Conservation (phyloP, 2,888 invertebrate genomes). For the Chromoteleia sp. region DNA sequence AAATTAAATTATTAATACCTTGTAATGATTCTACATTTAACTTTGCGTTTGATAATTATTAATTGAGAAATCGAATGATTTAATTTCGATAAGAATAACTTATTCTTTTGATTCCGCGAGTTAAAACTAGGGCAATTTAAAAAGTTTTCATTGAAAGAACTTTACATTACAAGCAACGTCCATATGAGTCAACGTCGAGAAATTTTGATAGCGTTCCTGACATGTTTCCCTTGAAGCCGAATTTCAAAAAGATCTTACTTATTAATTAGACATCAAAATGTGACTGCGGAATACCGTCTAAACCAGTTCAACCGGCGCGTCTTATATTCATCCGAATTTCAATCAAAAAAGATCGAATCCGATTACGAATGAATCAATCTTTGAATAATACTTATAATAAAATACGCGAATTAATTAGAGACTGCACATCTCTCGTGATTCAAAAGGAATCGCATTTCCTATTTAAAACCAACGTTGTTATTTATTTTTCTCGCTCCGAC, state of each 20-base stretch:
- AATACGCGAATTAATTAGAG: slow-evolving; percentile 8
- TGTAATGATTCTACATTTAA: no score
- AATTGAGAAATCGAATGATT: background rate
- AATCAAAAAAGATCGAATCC: slow-evolving; percentile 5
- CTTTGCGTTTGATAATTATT: no score
- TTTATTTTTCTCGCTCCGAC: background rate
- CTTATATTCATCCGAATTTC: slow-evolving; percentile 7
- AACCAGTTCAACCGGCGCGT: slow-evolving; percentile 1
- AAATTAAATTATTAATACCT: no score
- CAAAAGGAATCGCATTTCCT: slow-evolving; percentile 9
- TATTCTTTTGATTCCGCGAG: background rate
- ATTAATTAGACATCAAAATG: slow-evolving; percentile 3
- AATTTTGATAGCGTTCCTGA: slow-evolving; percentile 4
- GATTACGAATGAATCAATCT: slow-evolving; percentile 1
- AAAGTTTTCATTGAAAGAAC: slow-evolving; percentile 7
- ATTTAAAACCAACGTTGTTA: slow-evolving; percentile 6
- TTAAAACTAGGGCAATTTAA: slow-evolving; percentile 1
- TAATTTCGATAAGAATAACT: slow-evolving; percentile 1
- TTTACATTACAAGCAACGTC: background rate
- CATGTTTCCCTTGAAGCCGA: background rate
- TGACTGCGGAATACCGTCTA: background rate
- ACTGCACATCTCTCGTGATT: background rate
- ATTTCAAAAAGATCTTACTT: background rate
- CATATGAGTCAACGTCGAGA: background rate
- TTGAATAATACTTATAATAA: slow-evolving; percentile 4